Evolutionary conservation across 2,888 invertebrate genomes (phyloP), one percentile per base, ranked within the genome.

Genomic region (Listrodromus nycthemerus): DNA sequence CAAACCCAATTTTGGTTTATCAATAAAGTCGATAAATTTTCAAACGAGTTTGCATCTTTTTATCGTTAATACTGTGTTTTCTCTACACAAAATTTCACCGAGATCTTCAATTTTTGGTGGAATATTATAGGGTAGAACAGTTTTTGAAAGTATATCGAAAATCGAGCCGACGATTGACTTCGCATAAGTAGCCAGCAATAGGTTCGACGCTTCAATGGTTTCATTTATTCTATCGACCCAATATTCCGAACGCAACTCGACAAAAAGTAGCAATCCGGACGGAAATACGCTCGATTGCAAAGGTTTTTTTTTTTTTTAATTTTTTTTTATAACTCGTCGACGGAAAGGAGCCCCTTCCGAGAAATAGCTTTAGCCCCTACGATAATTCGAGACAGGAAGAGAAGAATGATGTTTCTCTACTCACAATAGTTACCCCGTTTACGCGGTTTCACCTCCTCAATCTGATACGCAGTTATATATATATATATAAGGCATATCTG

Each of bases 391-490:
- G 45, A 61, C 48, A 21, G 19, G 27, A 58, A 70, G 67, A 79
- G 41, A 70, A 78, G 10, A 63, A 79, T 45, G 37, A 52, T 48
- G 78, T 61, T 70, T 65, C 79, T 65, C 78, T 19, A 75, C 77
- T 78, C 45, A 77, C 85, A 89, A 91, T 91, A 89, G 89, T 91
- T 90, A 90, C 90, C 89, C 90, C 89, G 91, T 91, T 92, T 91
- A 92, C 92, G 91, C 89, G 87, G 88, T 89, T 91, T 91, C 90
- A 91, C 89, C 91, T 92, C 92, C 91, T 92, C 91, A 91, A 93
- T 93, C 92, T 92, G 93, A 93, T 93, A 92, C 82, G 70, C 89
- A 91, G 91, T 90, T 91, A 83, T 16, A 10, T 41, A 37, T 16
- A 10, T 41, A 37, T 41, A 41, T 41, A 10, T 41, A 3, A 41